Evolutionary conservation across 2,888 invertebrate species (phyloP).

Genomic region (Ophion obscuratus): DNA sequence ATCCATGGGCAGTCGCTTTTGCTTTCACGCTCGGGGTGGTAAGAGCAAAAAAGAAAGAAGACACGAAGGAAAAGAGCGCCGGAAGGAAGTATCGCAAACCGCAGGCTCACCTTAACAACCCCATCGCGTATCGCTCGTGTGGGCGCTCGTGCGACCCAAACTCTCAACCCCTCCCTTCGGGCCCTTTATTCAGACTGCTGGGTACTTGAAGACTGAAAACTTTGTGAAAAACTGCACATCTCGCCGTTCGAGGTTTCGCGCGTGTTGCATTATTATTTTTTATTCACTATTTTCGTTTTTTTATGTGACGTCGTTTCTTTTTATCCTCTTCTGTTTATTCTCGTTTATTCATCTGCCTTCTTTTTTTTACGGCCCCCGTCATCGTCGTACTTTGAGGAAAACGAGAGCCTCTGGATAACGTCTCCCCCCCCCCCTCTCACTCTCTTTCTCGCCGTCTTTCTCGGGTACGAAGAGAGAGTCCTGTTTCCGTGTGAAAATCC

Average conservation of each 20-base stretch:
- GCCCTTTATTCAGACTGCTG: constrained; percentile 60
- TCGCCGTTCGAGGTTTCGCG: constrained; percentile 45
- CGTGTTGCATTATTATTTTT: constrained; percentile 33
- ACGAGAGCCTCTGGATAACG: constrained; percentile 52
- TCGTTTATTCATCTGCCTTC: constrained; percentile 19
- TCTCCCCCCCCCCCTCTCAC: neutral
- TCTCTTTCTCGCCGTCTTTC: neutral
- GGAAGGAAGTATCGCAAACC: constrained; percentile 43
- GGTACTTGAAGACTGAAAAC: constrained; percentile 56
- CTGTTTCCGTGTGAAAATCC: constrained; percentile 68
- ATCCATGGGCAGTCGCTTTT: constrained; percentile 61
- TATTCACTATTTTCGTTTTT: constrained; percentile 45
- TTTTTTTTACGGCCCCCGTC: constrained; percentile 41
- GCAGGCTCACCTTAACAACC: constrained; percentile 55
- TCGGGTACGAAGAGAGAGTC: constrained; percentile 44
- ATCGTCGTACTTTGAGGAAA: constrained; percentile 38
- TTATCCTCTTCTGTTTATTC: constrained; percentile 62
- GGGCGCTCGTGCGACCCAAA: constrained; percentile 34
- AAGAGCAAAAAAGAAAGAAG: constrained; percentile 1
- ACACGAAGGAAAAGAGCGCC: neutral
- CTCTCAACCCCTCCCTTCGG: constrained; percentile 14
- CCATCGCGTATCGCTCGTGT: constrained; percentile 54
- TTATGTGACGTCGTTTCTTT: constrained; percentile 56
- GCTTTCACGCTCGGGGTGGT: constrained; percentile 3
- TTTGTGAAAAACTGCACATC: constrained; percentile 65